A percentile compares a stretch with the other conserved stretches of the same genome.
These are phyloP conservation scores for Mirounga angustirostris DNA, from an alignment of 2,113 vertebrate species.

Conservation along the genomic window DNA sequence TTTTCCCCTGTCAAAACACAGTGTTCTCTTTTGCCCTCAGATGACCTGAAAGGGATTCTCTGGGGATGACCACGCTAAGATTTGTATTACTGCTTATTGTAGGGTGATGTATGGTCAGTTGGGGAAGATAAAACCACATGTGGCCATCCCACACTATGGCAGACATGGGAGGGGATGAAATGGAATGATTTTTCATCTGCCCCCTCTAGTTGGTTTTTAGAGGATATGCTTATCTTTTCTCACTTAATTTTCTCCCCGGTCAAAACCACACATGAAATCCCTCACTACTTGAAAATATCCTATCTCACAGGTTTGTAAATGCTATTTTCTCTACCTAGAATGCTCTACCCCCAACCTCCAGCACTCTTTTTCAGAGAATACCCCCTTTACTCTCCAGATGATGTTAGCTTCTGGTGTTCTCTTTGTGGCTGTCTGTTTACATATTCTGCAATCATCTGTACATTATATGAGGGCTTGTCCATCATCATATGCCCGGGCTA, in stretches of 20 bases:
- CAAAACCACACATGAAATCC: background rate
- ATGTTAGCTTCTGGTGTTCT: background rate
- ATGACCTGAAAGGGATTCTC: background rate
- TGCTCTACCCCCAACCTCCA: background rate
- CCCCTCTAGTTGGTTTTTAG: background rate
- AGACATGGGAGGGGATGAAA: background rate
- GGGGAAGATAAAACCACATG: background rate
- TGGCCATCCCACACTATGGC: background rate
- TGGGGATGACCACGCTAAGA: slow-evolving; percentile 23
- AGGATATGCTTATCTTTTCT: background rate
- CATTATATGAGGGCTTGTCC: background rate
- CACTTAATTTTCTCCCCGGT: slow-evolving; percentile 4
- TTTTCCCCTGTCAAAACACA: slow-evolving; percentile 46
- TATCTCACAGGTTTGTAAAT: background rate
- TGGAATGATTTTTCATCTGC: background rate
- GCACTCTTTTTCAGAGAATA: background rate
- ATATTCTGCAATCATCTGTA: background rate
- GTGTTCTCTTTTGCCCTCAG: background rate
- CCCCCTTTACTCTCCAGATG: background rate
- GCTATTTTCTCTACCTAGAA: background rate
- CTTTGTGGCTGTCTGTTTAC: background rate
- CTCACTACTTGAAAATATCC: background rate
- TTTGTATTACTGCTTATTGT: slow-evolving; percentile 58
- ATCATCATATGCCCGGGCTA: background rate
- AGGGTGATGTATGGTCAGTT: background rate